Percentiles rank a stretch among this genome's conserved stretches.
Evolutionary conservation across 2,888 invertebrate genomes (phyloP).

Genomic region (Athripsodes cinereus): DNA sequence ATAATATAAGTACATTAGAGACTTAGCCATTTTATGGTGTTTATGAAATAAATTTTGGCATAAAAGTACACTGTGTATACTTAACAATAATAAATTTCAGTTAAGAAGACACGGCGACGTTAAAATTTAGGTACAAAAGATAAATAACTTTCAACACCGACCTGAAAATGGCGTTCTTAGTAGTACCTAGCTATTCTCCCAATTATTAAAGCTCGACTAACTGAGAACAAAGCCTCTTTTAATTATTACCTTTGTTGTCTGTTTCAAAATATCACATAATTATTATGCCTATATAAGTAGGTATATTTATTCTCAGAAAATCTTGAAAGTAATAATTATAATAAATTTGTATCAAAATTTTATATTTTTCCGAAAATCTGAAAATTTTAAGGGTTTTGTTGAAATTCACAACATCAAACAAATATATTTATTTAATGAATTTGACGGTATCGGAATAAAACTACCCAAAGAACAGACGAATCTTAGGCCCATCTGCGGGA

Average conservation of each 20-base stretch:
- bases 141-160: background rate
- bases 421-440: too few species aligned
- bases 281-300: background rate
- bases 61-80: background rate
- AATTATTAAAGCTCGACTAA: background rate
- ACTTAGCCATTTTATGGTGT: background rate
- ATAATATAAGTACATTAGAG: too few species aligned
- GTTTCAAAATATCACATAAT: background rate
- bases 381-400: too few species aligned
- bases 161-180: background rate
- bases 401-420: too few species aligned
- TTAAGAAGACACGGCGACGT: background rate
- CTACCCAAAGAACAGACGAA: too few species aligned
- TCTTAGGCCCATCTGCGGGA: too few species aligned
- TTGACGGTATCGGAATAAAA: too few species aligned
- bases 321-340: too few species aligned
- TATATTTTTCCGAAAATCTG: too few species aligned
- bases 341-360: too few species aligned
- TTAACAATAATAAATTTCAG: background rate
- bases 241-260: background rate
- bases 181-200: background rate
- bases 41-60: background rate
- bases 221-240: background rate
- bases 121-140: background rate
- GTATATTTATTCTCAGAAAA: background rate